Percentiles rank a stretch among this genome's conserved stretches.
Conservation (phyloP, 2,888 invertebrate species). For the Sarcophaga subvicina region DNA sequence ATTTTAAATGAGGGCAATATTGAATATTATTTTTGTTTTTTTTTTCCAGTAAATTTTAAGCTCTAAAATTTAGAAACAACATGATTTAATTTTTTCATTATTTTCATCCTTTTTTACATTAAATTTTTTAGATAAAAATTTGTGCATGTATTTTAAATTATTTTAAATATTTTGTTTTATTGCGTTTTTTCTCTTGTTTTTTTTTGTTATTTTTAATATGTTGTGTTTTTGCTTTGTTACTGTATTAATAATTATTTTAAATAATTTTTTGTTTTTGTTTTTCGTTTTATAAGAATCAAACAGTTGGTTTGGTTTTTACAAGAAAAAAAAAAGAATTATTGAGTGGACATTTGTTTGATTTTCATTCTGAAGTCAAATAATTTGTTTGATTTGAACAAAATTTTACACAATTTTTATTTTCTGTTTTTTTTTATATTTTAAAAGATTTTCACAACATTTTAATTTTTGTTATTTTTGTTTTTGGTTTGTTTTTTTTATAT, state of each 20-base stretch:
- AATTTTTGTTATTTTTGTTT: slow-evolving; percentile 36
- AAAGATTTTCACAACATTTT: slow-evolving; percentile 45
- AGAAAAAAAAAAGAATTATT: neutral
- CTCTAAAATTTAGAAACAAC: slow-evolving; percentile 61
- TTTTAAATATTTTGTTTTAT: neutral
- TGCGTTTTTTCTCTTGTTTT: slow-evolving; percentile 12
- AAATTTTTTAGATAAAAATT: slow-evolving; percentile 52
- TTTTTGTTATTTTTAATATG: slow-evolving; percentile 28
- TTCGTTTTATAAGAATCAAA: neutral
- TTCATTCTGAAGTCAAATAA: neutral
- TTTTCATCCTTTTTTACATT: slow-evolving; percentile 24
- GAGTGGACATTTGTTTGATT: slow-evolving; percentile 21
- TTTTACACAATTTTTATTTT: slow-evolving; percentile 42
- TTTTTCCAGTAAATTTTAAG: slow-evolving; percentile 40
- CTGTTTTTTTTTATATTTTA: slow-evolving; percentile 16
- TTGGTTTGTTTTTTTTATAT: slow-evolving; percentile 11
- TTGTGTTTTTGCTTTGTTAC: slow-evolving; percentile 28
- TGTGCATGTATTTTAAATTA: slow-evolving; percentile 48
- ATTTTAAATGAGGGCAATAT: slow-evolving; percentile 14
- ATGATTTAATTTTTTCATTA: slow-evolving; percentile 25
- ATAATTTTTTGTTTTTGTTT: slow-evolving; percentile 14
- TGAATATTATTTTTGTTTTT: slow-evolving; percentile 5
- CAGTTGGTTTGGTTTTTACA: slow-evolving; percentile 28
- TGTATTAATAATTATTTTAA: slow-evolving; percentile 1
- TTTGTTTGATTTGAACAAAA: slow-evolving; percentile 33